A percentile compares a stretch with the other conserved stretches of the same genome.
Evolutionary conservation across 2,113 vertebrate genomes (phyloP).

Genomic region (Pyxicephalus adspersus): DNA sequence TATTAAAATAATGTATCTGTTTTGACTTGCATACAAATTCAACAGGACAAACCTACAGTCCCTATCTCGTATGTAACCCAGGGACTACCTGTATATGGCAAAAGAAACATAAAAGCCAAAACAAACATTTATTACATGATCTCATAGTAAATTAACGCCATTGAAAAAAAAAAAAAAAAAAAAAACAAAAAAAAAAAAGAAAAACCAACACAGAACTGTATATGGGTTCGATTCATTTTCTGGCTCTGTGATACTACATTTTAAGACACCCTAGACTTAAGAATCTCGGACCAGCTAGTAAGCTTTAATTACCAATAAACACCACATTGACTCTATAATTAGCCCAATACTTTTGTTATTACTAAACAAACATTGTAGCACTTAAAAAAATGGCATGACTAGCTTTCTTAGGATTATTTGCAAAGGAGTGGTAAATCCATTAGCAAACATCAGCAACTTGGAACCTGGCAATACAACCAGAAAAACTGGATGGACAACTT

Average conservation of each 20-base stretch:
- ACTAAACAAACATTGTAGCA: not conserved
- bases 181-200: too few relatives aligned
- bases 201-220: too few relatives aligned
- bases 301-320: not conserved
- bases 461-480: not conserved
- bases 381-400: not conserved
- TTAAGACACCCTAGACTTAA: not conserved
- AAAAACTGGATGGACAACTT: not conserved
- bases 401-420: not conserved
- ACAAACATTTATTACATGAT: too few relatives aligned
- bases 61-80: too few relatives aligned
- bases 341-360: not conserved
- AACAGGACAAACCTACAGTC: too few relatives aligned
- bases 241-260: not conserved
- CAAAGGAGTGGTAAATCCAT: not conserved
- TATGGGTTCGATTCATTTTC: not conserved
- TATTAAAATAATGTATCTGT: too few relatives aligned
- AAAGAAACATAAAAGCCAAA: too few relatives aligned
- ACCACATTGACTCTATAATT: not conserved
- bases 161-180: too few relatives aligned
- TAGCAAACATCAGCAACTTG: not conserved
- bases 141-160: too few relatives aligned
- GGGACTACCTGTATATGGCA: too few relatives aligned
- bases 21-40: too few relatives aligned
- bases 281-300: too few relatives aligned